Percentiles rank a stretch among this genome's conserved stretches.
Evolutionary conservation across 2,888 invertebrate species (phyloP).

Genomic region (Caenorhabditis sp.): DNA sequence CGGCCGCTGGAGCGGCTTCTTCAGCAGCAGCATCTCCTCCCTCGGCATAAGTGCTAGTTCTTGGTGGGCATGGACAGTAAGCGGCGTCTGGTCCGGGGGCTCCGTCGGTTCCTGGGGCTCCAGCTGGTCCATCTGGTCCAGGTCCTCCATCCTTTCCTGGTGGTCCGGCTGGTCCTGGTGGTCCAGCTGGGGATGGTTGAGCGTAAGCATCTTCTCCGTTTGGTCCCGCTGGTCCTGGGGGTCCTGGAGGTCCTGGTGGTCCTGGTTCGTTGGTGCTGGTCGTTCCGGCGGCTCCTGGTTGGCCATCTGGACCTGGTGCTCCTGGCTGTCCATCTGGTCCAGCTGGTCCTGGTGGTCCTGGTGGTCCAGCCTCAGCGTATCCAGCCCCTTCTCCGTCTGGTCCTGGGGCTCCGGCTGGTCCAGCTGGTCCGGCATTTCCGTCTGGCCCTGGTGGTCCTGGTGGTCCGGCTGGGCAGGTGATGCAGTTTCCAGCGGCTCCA

Average conservation of each 20-base stretch:
- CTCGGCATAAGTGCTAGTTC: constrained; percentile 60
- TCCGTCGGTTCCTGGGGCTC: constrained; percentile 69
- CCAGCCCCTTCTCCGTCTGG: constrained; percentile 56
- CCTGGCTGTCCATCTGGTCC: constrained; percentile 71
- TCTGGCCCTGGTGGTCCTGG: constrained; percentile 68
- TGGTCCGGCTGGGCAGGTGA: constrained; percentile 65
- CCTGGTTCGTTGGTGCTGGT: constrained; percentile 69
- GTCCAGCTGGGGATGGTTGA: constrained; percentile 71
- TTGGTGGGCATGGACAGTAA: constrained; percentile 69
- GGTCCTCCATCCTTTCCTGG: constrained; percentile 69
- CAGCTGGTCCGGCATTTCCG: constrained; percentile 62
- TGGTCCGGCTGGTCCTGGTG: constrained; percentile 72
- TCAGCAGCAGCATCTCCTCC: constrained; percentile 33
- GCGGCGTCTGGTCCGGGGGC: constrained; percentile 68
- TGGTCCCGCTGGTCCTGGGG: constrained; percentile 71
- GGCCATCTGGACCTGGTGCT: constrained; percentile 65
- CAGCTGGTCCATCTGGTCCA: constrained; percentile 68
- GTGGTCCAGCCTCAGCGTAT: constrained; percentile 56
- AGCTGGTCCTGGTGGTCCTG: constrained; percentile 65
- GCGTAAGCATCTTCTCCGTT: constrained; percentile 65
- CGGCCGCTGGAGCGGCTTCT: too few species aligned
- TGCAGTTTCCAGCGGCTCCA: constrained; percentile 65
- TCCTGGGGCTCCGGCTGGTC: constrained; percentile 63
- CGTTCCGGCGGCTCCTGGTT: constrained; percentile 64
- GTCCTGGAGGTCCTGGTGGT: constrained; percentile 72